phyloP scores from a whole-genome alignment of 35 echinoderm and acorn worm species.

The Eucidaris tribuloides region DNA sequence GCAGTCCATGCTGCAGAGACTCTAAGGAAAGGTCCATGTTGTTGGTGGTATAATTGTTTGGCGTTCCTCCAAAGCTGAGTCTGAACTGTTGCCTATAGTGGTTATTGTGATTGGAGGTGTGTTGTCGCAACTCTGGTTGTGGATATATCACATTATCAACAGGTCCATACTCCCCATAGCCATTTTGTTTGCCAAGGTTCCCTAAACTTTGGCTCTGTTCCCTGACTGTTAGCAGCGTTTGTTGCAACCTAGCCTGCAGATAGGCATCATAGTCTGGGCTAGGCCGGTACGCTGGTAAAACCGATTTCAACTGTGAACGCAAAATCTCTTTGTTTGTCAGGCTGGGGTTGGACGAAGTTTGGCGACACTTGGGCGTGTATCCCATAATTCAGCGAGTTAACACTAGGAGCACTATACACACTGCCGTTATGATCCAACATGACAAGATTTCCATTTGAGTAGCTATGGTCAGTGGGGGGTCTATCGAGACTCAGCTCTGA shows the following conservation, averaged over 20 bases:
- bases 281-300: slow-evolving; percentile 73
- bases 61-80: slow-evolving; percentile 74
- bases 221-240: slow-evolving; percentile 21
- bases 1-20: slow-evolving; percentile 61
- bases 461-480: slow-evolving; percentile 51
- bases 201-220: slow-evolving; percentile 87
- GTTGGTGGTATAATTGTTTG: slow-evolving; percentile 30
- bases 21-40: slow-evolving; percentile 64
- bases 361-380: slow-evolving; percentile 57
- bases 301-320: slow-evolving; percentile 36
- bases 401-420: slow-evolving; percentile 78
- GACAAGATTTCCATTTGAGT: slow-evolving; percentile 52
- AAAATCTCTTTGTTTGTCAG: slow-evolving; percentile 77
- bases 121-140: slow-evolving; percentile 57
- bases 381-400: slow-evolving; percentile 77
- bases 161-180: slow-evolving; percentile 43
- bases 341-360: slow-evolving; percentile 81
- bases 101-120: slow-evolving; percentile 28
- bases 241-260: slow-evolving; percentile 66
- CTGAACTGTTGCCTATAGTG: slow-evolving; percentile 65
- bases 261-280: slow-evolving; percentile 83
- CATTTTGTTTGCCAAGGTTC: slow-evolving; percentile 46
- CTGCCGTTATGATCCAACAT: slow-evolving; percentile 58
- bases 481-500: slow-evolving; percentile 89
- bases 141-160: slow-evolving; percentile 42